A percentile compares a stretch with the other conserved stretches of the same genome.
phyloP scores from a whole-genome alignment of 1,140 invertebrate species.

The Temnothorax nylanderi region DNA sequence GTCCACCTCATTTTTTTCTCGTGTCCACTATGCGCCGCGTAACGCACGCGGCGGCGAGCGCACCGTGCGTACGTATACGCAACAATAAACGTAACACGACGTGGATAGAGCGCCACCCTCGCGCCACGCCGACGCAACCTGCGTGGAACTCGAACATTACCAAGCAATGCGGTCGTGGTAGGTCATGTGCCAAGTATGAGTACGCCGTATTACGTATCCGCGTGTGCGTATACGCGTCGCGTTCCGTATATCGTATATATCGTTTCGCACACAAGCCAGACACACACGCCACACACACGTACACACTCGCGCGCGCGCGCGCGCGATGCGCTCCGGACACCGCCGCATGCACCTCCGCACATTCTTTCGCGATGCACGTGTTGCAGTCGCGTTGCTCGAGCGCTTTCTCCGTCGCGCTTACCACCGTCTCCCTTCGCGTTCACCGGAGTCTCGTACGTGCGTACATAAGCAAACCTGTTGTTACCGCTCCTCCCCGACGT shows the following conservation, averaged over 20 bases:
- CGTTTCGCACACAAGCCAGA: conserved; percentile 18
- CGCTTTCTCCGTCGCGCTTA: conserved; percentile 21
- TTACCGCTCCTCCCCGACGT: conserved; percentile 79
- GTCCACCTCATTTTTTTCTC: neutral
- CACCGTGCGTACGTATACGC: conserved; percentile 32
- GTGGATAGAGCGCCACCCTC: conserved; percentile 74
- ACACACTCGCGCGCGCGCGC: neutral
- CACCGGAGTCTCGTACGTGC: conserved; percentile 51
- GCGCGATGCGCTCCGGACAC: conserved; percentile 2
- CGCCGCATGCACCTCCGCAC: conserved; percentile 43
- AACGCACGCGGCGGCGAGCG: conserved; percentile 13
- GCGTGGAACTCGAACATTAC: conserved; percentile 72
- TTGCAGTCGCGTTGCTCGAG: conserved; percentile 52
- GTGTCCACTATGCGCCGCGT: neutral
- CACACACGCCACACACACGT: neutral
- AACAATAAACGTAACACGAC: conserved; percentile 76
- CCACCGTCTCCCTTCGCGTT: neutral
- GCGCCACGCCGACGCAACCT: conserved; percentile 61
- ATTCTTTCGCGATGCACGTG: conserved; percentile 63
- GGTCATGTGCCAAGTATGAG: conserved; percentile 37
- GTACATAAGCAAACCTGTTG: conserved; percentile 81
- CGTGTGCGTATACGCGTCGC: neutral
- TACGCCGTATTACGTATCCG: neutral
- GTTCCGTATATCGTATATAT: neutral
- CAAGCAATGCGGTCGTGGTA: conserved; percentile 32